Percentiles rank a stretch among this genome's conserved stretches.
phyloP scores from a whole-genome alignment of 2,888 invertebrate species.

The Eupithecia subumbrata region DNA sequence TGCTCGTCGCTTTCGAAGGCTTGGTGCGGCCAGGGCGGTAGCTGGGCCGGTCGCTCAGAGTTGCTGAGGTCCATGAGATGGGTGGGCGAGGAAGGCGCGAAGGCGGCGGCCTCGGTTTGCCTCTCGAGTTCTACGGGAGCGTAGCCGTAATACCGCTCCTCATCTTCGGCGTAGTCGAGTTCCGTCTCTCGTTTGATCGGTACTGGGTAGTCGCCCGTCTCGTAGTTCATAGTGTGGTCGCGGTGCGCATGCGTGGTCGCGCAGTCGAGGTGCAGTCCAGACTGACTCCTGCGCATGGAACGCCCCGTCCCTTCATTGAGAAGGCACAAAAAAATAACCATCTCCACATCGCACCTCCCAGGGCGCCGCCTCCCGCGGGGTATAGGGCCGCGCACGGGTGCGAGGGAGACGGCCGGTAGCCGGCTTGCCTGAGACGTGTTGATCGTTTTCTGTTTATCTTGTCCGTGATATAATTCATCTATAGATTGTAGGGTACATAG shows the following conservation, averaged over 20 bases:
- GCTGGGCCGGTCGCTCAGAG: slow-evolving; percentile 65
- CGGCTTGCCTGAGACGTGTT: slow-evolving; percentile 51
- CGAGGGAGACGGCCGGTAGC: slow-evolving; percentile 61
- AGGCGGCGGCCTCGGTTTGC: slow-evolving; percentile 60
- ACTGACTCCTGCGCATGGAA: slow-evolving; percentile 67
- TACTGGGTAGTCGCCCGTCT: slow-evolving; percentile 66
- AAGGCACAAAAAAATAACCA: slow-evolving; percentile 81
- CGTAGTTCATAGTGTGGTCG: slow-evolving; percentile 70
- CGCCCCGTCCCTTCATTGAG: slow-evolving; percentile 82
- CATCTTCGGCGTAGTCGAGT: slow-evolving; percentile 71
- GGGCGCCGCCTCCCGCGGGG: slow-evolving; percentile 68
- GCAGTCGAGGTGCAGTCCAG: slow-evolving; percentile 64
- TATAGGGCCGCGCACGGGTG: slow-evolving; percentile 45
- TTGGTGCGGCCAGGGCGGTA: slow-evolving; percentile 64
- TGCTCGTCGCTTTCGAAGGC: slow-evolving; percentile 65
- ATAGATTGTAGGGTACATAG: slow-evolving; percentile 67
- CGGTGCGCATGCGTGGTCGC: slow-evolving; percentile 60
- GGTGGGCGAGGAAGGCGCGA: slow-evolving; percentile 71
- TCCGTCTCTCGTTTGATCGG: slow-evolving; percentile 75
- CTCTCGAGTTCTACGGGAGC: slow-evolving; percentile 68
- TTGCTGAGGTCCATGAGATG: slow-evolving; percentile 79
- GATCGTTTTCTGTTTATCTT: slow-evolving; percentile 76
- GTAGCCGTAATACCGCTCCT: slow-evolving; percentile 73
- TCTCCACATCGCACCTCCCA: slow-evolving; percentile 68
- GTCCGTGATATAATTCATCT: slow-evolving; percentile 67